phyloP scores from a whole-genome alignment of 2,797 vertebrate genomes.

The Acestrorhynchus altus region DNA sequence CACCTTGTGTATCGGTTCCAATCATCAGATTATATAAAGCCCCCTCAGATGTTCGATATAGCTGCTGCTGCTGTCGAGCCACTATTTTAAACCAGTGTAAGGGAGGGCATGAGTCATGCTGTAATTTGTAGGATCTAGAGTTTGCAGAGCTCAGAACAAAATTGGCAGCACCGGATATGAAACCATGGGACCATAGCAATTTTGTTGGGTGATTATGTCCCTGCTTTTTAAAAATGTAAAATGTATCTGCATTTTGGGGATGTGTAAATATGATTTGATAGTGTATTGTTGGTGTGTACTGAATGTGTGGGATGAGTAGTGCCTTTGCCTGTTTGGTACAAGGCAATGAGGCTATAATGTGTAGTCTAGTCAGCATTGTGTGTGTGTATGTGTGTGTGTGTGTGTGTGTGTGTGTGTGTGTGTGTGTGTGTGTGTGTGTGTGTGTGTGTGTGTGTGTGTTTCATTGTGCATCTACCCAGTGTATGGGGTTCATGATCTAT shows the following conservation, averaged over 20 bases:
- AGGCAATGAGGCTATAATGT: neutral
- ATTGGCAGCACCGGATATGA: constrained; percentile 19
- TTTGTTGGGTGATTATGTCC: neutral
- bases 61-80: constrained; percentile 12
- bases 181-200: neutral
- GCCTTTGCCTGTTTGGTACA: neutral
- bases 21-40: constrained; percentile 25
- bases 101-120: constrained; percentile 40
- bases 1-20: constrained; percentile 4
- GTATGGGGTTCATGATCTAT: neutral
- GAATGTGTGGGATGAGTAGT: neutral
- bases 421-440: neutral
- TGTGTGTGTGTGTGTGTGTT: too few species aligned
- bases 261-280: neutral
- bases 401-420: neutral
- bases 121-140: constrained; percentile 26
- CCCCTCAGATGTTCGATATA: constrained; percentile 25
- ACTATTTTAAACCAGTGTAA: constrained; percentile 31
- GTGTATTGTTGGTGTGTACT: neutral
- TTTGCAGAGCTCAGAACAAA: constrained; percentile 17
- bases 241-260: neutral
- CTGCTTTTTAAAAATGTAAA: constrained; percentile 3
- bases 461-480: neutral
- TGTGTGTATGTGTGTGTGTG: neutral
- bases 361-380: neutral